phyloP scores from a whole-genome alignment of 2,888 invertebrate genomes.

The Halocaridina rubra region DNA sequence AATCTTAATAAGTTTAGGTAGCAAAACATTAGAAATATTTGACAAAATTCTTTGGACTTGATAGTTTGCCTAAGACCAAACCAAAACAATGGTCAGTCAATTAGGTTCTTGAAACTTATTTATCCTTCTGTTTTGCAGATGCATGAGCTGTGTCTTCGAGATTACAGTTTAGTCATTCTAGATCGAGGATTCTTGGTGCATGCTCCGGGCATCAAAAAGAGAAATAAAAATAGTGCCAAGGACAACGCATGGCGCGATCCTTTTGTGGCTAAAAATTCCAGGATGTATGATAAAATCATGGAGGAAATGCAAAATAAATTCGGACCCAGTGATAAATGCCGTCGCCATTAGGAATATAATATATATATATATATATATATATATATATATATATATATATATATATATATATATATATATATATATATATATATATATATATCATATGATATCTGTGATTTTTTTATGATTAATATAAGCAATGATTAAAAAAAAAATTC shows the following conservation, averaged over 20 bases:
- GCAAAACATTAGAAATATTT: no score
- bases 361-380: background rate
- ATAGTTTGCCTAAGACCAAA: no score
- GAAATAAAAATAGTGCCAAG: constrained; percentile 20
- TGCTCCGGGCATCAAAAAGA: constrained; percentile 74
- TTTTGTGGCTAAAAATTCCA: constrained; percentile 54
- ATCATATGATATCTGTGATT: background rate
- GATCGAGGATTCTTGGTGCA: constrained; percentile 82
- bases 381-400: background rate
- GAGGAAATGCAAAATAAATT: constrained; percentile 50
- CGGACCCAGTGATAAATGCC: constrained; percentile 54
- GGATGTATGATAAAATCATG: constrained; percentile 54
- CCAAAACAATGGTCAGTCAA: no score
- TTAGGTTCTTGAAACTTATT: no score
- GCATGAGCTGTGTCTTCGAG: constrained; percentile 81
- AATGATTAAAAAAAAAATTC: background rate
- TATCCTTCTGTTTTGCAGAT: constrained; percentile 75
- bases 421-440: background rate
- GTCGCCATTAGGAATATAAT: constrained; percentile 29
- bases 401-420: background rate
- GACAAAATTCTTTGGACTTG: no score
- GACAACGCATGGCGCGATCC: constrained; percentile 57
- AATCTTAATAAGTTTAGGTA: no score
- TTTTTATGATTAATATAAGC: background rate
- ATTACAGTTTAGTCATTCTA: constrained; percentile 78